Percentiles rank a stretch among this genome's conserved stretches.
These are phyloP conservation scores for Danio rerio DNA, from an alignment of 2,113 vertebrate species.

Conservation along the genomic window DNA sequence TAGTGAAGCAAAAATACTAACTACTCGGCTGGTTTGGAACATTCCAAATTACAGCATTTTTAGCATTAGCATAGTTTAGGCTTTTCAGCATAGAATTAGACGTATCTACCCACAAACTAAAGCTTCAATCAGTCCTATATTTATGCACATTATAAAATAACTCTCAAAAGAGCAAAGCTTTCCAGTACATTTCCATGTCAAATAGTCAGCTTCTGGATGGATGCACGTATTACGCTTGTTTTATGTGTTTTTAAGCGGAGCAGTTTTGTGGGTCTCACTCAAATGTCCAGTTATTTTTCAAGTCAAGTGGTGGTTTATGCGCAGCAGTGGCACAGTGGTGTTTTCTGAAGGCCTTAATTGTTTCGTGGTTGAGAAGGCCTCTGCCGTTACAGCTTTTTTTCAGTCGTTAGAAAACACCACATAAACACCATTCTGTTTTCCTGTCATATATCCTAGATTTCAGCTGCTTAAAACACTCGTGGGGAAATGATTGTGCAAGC, in stretches of 20 bases:
- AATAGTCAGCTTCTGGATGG: conserved; percentile 17
- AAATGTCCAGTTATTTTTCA: conserved; percentile 26
- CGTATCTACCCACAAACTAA: not conserved
- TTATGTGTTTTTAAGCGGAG: conserved; percentile 38
- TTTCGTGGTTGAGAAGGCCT: conserved; percentile 7
- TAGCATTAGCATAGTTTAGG: not conserved
- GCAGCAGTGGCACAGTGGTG: not conserved
- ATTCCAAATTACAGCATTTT: too few relatives aligned
- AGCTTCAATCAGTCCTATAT: not conserved
- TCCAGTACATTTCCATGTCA: conserved; percentile 34
- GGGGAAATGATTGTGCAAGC: conserved; percentile 21
- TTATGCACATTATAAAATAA: conserved; percentile 30
- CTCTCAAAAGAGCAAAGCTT: conserved; percentile 22
- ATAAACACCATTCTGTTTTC: conserved; percentile 8
- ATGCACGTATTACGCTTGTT: conserved; percentile 39
- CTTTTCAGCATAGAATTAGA: not conserved
- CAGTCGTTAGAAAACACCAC: conserved; percentile 10
- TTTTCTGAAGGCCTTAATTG: conserved; percentile 23
- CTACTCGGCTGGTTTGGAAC: too few relatives aligned
- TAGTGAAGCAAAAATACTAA: too few relatives aligned
- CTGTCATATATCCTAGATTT: not conserved
- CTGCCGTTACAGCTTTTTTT: not conserved
- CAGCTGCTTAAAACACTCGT: conserved; percentile 3
- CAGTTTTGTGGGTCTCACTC: conserved; percentile 17
- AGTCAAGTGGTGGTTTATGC: conserved; percentile 31